Evolutionary conservation across 2,888 invertebrate species (phyloP).

Genomic region (Polymixis flavicincta): DNA sequence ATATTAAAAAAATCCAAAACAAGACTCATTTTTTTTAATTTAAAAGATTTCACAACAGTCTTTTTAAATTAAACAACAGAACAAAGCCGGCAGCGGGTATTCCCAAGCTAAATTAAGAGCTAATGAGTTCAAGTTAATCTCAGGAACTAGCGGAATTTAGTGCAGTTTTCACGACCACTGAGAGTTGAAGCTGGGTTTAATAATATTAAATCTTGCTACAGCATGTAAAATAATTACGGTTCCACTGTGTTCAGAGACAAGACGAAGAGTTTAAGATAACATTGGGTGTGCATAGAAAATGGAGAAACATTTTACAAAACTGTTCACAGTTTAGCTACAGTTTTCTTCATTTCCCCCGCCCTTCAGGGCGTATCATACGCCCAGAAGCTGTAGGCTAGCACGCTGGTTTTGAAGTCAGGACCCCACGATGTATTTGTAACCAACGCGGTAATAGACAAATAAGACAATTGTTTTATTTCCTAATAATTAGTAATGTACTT

Average conservation of each 20-base stretch:
- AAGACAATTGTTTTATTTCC: too few species aligned
- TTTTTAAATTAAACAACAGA: constrained; percentile 42
- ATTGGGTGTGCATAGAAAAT: neutral
- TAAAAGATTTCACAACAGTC: constrained; percentile 5
- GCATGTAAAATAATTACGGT: constrained; percentile 37
- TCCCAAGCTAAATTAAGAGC: constrained; percentile 47
- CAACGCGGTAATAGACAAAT: too few species aligned
- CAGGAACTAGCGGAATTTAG: constrained; percentile 41
- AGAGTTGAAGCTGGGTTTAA: constrained; percentile 59
- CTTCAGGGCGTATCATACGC: neutral
- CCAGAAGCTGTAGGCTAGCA: too few species aligned
- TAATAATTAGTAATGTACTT: constrained; percentile 60
- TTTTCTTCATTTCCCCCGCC: too few species aligned
- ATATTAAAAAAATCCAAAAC: neutral
- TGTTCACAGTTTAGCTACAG: too few species aligned
- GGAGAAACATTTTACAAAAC: neutral
- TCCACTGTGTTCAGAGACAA: constrained; percentile 11
- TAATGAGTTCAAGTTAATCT: constrained; percentile 59
- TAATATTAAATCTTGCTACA: constrained; percentile 55
- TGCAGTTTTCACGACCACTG: constrained; percentile 63
- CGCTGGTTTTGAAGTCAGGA: neutral
- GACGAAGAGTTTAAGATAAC: neutral
- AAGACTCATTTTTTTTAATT: constrained; percentile 1
- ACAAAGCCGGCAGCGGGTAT: constrained; percentile 3
- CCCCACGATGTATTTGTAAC: too few species aligned